Base-by-base conservation (phyloP, 2,888 invertebrate genomes). In the Phrixothrix hirtus region DNA sequence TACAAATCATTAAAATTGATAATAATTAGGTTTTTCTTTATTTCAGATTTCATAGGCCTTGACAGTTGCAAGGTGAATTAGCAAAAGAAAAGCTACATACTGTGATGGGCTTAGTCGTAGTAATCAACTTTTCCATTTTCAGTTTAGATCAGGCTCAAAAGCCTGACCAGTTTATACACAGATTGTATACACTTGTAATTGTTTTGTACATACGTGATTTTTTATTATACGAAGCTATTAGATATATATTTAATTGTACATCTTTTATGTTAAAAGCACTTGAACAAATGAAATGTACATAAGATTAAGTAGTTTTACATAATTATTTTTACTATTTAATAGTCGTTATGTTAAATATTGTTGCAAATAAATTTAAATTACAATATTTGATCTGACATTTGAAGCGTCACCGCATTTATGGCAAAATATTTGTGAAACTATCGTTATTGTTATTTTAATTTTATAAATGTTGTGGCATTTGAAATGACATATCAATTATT, bases 31-130 rank as follows among this genome's bases (percentile, higher is more conserved):
- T 48, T 6, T 59, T 55, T 68, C 68, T 58, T 57, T 55, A 58
- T 69, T 69, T 58, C 79, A 86, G 86, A 81, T 86, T 85, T 81
- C 86, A 86, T 80, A 85, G 86, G 83, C 86, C 86, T 86, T 86
- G 86, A 86, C 86, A 83, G 81, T 84, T 83, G 82, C 79, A 79
- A 79, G 78, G 80, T 72, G 72, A 70, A 76, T 72, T 78, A 77
- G 77, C 75, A 74, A 72, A 75, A 63, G 72, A 69, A 69, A 74
- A 73, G 69, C 72, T 71, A 72, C 71, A 72, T 72, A 73, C 76
- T 76, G 75, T 76, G 75, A 75, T 75, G 75, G 74, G 71, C 71
- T 66, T 75, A 75, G 73, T 68, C 67, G 69, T 74, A 74, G 73
- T 66, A 68, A 68, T 71, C 67, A 70, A 71, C 65, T 72, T 72